Percentiles rank a stretch among this genome's conserved stretches.
Conservation (phyloP, 2,888 invertebrate species). For the Melanostoma scalare region DNA sequence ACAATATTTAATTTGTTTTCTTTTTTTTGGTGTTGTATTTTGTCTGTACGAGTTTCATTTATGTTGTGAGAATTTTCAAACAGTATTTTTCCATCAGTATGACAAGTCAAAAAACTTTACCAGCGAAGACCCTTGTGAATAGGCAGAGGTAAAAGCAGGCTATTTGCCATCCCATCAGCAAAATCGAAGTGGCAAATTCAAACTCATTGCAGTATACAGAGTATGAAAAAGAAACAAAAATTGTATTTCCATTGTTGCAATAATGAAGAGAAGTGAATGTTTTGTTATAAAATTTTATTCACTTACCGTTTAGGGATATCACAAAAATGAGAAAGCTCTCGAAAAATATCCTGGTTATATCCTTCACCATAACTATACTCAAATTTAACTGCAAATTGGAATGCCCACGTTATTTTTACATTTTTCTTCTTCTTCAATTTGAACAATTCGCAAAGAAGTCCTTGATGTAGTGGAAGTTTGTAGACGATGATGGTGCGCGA, state of each 20-base stretch:
- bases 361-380: constrained; percentile 72
- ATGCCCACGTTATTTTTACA: constrained; percentile 69
- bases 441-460: constrained; percentile 39
- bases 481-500: constrained; percentile 1
- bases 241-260: neutral
- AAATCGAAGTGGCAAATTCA: constrained; percentile 53
- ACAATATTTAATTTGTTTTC: constrained; percentile 17
- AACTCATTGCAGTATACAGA: constrained; percentile 29
- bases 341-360: constrained; percentile 70
- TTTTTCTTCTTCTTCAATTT: constrained; percentile 62
- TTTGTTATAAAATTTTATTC: constrained; percentile 62
- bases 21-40: neutral
- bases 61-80: constrained; percentile 46
- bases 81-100: constrained; percentile 31
- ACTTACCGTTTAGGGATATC: constrained; percentile 73
- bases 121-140: too few species aligned
- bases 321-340: constrained; percentile 72
- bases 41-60: constrained; percentile 20
- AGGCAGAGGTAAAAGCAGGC: neutral
- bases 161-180: constrained; percentile 26
- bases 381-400: constrained; percentile 72
- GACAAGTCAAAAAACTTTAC: too few species aligned
- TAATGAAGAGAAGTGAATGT: constrained; percentile 42
- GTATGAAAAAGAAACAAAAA: too few species aligned
- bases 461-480: constrained; percentile 1